These are phyloP conservation scores for Smutsia temminckii DNA, from an alignment of 2,797 vertebrate genomes.

Conservation along the genomic window DNA sequence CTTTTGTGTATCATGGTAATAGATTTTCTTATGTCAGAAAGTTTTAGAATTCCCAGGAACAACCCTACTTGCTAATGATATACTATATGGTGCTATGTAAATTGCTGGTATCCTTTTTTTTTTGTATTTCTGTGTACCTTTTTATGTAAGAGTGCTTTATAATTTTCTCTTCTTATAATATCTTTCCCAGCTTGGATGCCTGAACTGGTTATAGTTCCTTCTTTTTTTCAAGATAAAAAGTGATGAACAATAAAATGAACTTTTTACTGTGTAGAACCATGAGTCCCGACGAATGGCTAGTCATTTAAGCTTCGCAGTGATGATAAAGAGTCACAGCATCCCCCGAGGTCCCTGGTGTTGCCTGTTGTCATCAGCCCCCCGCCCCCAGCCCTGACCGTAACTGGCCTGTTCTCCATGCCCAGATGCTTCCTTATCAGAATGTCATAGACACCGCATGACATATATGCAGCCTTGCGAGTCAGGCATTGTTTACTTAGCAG, in stretches of 20 bases:
- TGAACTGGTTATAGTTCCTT: neutral
- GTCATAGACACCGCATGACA: fast-evolving
- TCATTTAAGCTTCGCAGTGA: fast-evolving
- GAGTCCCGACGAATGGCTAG: neutral
- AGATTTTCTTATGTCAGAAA: neutral
- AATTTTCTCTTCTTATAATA: neutral
- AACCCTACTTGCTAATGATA: neutral
- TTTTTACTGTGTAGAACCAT: fast-evolving
- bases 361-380: fast-evolving
- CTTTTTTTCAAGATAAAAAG: neutral
- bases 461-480: fast-evolving
- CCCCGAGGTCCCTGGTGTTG: fast-evolving
- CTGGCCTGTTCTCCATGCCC: fast-evolving
- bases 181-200: neutral
- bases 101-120: neutral
- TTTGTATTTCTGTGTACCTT: neutral
- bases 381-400: fast-evolving
- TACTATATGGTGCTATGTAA: fast-evolving
- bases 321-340: fast-evolving
- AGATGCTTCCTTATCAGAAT: no score
- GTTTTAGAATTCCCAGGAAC: neutral
- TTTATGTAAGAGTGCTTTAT: neutral
- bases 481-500: neutral
- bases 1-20: neutral
- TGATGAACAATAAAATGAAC: neutral